Evolutionary conservation across 2,113 vertebrate genomes (phyloP), one percentile per base, ranked within the genome.

Genomic region (Platichthys stellatus): DNA sequence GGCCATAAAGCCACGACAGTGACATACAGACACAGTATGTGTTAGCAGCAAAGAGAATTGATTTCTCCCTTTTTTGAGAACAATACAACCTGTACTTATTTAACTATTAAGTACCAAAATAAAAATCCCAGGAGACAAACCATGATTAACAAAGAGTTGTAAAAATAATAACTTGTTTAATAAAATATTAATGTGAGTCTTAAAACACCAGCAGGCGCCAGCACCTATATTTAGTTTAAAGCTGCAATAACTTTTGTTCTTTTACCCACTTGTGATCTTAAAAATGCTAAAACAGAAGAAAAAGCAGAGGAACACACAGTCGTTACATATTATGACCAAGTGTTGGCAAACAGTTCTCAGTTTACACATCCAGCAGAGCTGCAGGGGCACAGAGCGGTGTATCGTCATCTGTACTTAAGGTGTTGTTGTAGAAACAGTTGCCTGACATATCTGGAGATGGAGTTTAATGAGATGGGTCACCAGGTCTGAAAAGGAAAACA

Each of bases 131-230:
- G 28, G 45, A 53, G 20, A 78, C 15, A 2, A 0, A 0, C 9
- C 58, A 23, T 2, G 57, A 40, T 13, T 63, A 58, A 59, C 17
- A 57, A 17, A 60, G 31, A 67, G 53, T 21, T 54, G 21, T 26
- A 74, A 68, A 53, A 70, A 58, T 21, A 43, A 45, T 31, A 57
- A 63, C 26, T 31, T 49, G 38, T 6, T 69, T 63, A 51, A 64
- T 12, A 61, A 40, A 59, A 24, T 63, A 31, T 74, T 69, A 0
- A 59, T 70, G 57, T 75, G 0, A 53, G 21, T 23, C 40, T 56
- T 49, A 31, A 57, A 28, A 63, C 21, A 53, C 21, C 43, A 72
- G 47, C 72, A 81, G 76, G 74, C 26, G 11, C 82, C 78, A 81
- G 80, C 51, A 7, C 70, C 72, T 67, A 53, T 5, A 54, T 47